These are phyloP conservation scores for Chelonia mydas DNA, from an alignment of 2,797 vertebrate genomes.

Conservation along the genomic window DNA sequence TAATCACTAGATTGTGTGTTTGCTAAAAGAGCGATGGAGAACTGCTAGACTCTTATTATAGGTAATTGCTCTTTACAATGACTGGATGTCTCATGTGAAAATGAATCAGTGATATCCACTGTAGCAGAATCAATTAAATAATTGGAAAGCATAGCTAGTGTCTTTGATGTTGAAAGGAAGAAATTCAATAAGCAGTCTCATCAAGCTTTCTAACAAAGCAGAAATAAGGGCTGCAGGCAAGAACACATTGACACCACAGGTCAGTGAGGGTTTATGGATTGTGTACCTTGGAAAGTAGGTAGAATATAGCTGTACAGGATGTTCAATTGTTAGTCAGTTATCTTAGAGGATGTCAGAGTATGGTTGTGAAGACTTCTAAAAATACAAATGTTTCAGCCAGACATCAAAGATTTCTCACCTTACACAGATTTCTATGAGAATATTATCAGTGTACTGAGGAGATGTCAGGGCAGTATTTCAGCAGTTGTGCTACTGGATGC, in stretches of 20 bases:
- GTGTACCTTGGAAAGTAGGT: conserved; percentile 54
- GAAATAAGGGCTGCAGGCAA: conserved; percentile 68
- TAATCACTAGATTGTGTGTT: conserved; percentile 68
- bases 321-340: conserved; percentile 71
- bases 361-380: conserved; percentile 74
- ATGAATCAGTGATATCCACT: conserved; percentile 72
- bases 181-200: conserved; percentile 78
- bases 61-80: conserved; percentile 78
- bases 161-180: conserved; percentile 76
- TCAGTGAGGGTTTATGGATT: conserved; percentile 70
- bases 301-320: conserved; percentile 58
- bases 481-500: conserved; percentile 46
- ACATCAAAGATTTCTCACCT: conserved; percentile 58
- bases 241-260: conserved; percentile 64
- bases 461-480: conserved; percentile 40
- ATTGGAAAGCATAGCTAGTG: conserved; percentile 74
- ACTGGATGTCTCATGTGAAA: conserved; percentile 70
- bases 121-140: conserved; percentile 80
- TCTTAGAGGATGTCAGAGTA: conserved; percentile 60
- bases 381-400: conserved; percentile 69
- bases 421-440: conserved; percentile 42
- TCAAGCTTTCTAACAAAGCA: conserved; percentile 76
- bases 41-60: conserved; percentile 76
- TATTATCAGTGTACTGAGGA: conserved; percentile 42
- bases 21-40: conserved; percentile 75